A percentile compares a stretch with the other conserved stretches of the same genome.
These are phyloP conservation scores for Cephus nigrinus DNA, from an alignment of 2,888 invertebrate species.

Conservation along the genomic window DNA sequence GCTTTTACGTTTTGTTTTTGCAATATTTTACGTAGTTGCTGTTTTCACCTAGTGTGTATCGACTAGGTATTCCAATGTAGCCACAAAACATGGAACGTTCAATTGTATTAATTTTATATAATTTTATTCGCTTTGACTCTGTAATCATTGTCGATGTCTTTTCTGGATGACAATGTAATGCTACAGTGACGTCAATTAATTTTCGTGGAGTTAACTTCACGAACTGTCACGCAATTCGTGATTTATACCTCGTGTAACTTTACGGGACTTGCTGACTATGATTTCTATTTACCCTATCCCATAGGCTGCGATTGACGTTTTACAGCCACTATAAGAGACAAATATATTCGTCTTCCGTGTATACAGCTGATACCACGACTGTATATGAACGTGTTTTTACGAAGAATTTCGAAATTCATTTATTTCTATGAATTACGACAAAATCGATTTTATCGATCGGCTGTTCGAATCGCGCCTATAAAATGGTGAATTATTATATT, in stretches of 20 bases:
- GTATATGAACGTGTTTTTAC: neutral
- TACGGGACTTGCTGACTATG: constrained; percentile 31
- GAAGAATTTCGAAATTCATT: neutral
- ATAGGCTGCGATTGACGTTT: constrained; percentile 26
- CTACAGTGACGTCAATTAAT: neutral
- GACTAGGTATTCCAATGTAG: neutral
- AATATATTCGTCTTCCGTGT: neutral
- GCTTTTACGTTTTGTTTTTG: neutral
- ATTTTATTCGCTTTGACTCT: neutral
- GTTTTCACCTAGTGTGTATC: neutral
- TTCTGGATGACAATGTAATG: neutral
- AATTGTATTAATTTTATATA: neutral
- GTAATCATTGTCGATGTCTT: neutral
- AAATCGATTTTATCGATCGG: neutral
- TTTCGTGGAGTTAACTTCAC: neutral
- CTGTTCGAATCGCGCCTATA: neutral
- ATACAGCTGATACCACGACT: neutral
- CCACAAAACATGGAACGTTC: neutral
- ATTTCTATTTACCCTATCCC: constrained; percentile 43
- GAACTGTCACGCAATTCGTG: constrained; percentile 15
- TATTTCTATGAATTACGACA: neutral
- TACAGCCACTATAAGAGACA: neutral
- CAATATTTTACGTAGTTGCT: neutral
- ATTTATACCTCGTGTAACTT: constrained; percentile 34
- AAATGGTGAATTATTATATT: neutral